A percentile compares a stretch with the other conserved stretches of the same genome.
These are phyloP conservation scores for Cybosia mesomella DNA, from an alignment of 2,888 invertebrate genomes.

Conservation along the genomic window DNA sequence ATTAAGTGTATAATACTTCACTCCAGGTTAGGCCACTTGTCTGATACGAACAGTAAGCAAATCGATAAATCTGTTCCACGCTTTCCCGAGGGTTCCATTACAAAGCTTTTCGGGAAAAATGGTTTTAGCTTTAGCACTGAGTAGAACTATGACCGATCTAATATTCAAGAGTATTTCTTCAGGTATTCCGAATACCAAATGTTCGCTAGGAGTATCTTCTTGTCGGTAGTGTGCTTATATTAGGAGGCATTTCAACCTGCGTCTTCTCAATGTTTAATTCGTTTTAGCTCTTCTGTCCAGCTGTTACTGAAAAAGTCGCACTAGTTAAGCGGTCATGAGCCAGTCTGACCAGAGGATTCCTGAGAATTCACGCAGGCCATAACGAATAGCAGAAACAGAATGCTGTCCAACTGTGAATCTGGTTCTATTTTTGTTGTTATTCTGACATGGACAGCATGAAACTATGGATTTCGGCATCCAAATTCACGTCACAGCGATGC, in stretches of 20 bases:
- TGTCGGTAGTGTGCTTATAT: neutral
- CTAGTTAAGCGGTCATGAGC: no score
- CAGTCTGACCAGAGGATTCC: no score
- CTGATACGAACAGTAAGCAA: conserved; percentile 4
- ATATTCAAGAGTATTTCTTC: neutral
- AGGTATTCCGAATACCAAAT: neutral
- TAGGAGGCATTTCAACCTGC: no score
- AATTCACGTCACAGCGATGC: neutral
- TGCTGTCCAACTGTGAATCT: neutral
- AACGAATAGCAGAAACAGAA: no score
- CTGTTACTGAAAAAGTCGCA: no score
- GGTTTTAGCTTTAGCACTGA: neutral
- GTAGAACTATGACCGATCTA: neutral
- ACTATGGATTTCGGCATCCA: neutral
- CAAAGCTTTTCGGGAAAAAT: neutral
- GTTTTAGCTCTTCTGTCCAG: neutral
- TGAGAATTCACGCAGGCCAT: no score
- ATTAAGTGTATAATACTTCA: conserved; percentile 1
- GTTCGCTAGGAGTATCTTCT: neutral
- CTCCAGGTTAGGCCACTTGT: neutral
- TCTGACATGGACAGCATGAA: neutral
- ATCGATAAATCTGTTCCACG: neutral
- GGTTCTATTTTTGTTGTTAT: neutral
- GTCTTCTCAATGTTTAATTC: neutral
- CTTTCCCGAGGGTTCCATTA: neutral